These are phyloP conservation scores for Drosophila tsacasi DNA, from an alignment of 1,140 invertebrate species.

Conservation along the genomic window DNA sequence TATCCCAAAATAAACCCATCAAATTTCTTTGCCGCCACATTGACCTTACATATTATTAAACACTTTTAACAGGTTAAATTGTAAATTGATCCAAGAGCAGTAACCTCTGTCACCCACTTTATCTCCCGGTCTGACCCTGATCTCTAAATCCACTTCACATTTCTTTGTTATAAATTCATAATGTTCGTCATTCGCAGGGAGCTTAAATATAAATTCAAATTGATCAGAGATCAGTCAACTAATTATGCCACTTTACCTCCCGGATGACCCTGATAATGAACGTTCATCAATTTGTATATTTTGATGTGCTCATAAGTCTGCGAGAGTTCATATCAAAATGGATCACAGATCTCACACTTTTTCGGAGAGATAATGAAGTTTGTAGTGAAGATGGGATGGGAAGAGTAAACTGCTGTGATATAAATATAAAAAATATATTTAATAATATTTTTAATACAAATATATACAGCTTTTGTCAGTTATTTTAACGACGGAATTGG, in stretches of 20 bases:
- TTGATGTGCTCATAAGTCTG: constrained; percentile 1
- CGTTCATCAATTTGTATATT: constrained; percentile 9
- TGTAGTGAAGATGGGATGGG: not conserved
- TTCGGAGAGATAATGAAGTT: not conserved
- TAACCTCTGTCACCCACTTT: constrained; percentile 8
- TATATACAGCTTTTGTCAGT: too few species aligned
- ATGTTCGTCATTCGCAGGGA: not conserved
- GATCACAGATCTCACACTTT: not conserved
- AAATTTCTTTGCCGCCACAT: not conserved
- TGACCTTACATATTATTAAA: constrained; percentile 22
- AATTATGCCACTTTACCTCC: constrained; percentile 10
- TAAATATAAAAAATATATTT: too few species aligned
- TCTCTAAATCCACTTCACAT: constrained; percentile 15
- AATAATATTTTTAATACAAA: too few species aligned
- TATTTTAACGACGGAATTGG: too few species aligned
- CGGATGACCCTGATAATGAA: constrained; percentile 27
- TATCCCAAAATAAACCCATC: constrained; percentile 29
- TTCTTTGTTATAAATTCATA: not conserved
- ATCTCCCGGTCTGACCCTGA: constrained; percentile 18
- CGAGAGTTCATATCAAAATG: constrained; percentile 2
- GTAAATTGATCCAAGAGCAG: constrained; percentile 11
- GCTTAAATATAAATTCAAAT: constrained; percentile 8
- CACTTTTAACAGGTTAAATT: not conserved
- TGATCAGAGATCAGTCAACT: constrained; percentile 25
- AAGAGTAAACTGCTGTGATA: too few species aligned